phyloP scores from a whole-genome alignment of 2,797 vertebrate genomes.

The Garrulus glandarius region DNA sequence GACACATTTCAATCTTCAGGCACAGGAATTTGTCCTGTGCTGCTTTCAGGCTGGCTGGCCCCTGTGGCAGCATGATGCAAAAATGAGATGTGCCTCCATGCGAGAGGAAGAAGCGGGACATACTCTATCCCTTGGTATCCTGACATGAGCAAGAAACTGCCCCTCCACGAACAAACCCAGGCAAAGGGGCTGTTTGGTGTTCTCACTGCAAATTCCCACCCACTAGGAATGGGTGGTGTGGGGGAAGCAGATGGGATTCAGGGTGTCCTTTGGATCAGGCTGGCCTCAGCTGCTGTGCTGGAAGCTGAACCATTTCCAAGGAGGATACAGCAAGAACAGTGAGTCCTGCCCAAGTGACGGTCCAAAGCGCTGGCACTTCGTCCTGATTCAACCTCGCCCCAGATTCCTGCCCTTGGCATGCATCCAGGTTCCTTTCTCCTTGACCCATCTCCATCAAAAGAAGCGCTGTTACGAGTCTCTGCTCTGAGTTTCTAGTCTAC shows the following conservation, averaged over 20 bases:
- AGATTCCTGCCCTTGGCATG: conserved; percentile 45
- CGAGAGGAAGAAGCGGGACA: neutral
- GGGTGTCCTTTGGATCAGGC: neutral
- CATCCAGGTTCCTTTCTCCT: conserved; percentile 61
- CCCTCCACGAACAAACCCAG: rapidly evolving
- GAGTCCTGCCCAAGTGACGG: conserved; percentile 44
- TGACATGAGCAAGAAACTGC: neutral
- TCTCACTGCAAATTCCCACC: neutral
- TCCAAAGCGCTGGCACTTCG: conserved; percentile 6
- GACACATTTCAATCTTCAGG: neutral
- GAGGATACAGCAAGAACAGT: conserved; percentile 15
- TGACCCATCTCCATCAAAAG: conserved; percentile 62
- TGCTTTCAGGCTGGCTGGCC: neutral
- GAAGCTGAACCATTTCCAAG: conserved; percentile 17
- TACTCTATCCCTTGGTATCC: neutral
- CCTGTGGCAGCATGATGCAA: neutral
- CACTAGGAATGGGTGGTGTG: neutral
- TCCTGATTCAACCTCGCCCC: conserved; percentile 60
- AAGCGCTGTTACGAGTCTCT: neutral
- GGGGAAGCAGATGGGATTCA: neutral
- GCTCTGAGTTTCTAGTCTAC: conserved; percentile 23
- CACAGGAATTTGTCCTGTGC: neutral
- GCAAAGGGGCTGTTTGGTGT: neutral
- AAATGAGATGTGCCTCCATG: neutral
- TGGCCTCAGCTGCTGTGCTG: neutral